Base-by-base conservation (phyloP, 2,113 vertebrate species). In the Brachypodius melanocephalos region DNA sequence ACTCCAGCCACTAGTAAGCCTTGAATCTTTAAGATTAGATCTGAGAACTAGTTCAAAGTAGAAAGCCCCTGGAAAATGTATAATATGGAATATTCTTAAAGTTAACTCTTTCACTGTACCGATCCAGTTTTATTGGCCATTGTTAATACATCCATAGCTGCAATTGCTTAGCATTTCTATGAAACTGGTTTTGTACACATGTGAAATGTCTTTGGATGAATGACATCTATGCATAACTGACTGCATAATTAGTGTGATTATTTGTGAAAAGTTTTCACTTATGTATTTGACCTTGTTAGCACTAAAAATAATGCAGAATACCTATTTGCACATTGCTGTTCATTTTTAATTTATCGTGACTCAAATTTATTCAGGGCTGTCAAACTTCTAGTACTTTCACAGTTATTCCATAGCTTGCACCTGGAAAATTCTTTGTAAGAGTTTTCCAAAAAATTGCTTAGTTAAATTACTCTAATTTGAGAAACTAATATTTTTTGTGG, bases 361-460 rank as follows among this genome's bases (percentile, higher is more conserved):
- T 91, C 34, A 82, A 78, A 81, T 87, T 67, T 81, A 20, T 65
- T 52, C 29, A 52, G 17, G 25, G 22, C 22, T 89, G 52, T 79
- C 40, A 57, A 40, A 69, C 51, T 36, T 93, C n/a, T 61, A 54
- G 45, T 72, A 48, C 14, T 32, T 82, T 85, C 58, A n/a, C 69
- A 73, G 36, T 58, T 88, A 28, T 65, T 88, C 46, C 31, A 17
- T 83, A 58, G 26, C 34, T 88, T 85, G 51, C 68, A 86, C 63
- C 59, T 86, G 85, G 88, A 92, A 96, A 94, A 77, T 80, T 93
- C 61, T 88, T 36, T 52, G 6, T 81, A 85, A 73, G 66, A 75
- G n/a, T 66, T 85, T 82, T 94, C 34, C 12, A 80, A 68, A 75
- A 65, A 66, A 36, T 51, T 51, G 38, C 54, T 85, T 20, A 46